These are phyloP conservation scores for Laticauda colubrina DNA, from an alignment of 2,113 vertebrate genomes.

Conservation along the genomic window DNA sequence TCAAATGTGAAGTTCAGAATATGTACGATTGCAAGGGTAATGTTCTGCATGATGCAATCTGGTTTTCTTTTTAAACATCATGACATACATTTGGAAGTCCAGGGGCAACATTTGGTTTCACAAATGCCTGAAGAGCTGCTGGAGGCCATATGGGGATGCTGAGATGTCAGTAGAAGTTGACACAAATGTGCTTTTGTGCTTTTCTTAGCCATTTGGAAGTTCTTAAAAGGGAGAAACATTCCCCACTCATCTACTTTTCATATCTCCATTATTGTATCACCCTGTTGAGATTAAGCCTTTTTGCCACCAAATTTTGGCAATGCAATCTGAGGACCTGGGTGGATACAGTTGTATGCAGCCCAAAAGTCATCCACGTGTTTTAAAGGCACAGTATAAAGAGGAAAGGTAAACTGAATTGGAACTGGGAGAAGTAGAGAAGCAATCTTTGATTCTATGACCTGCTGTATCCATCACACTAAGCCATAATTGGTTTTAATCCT, in stretches of 20 bases:
- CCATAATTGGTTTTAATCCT: background rate
- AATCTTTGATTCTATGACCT: background rate
- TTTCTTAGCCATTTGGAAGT: background rate
- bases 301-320: background rate
- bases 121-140: background rate
- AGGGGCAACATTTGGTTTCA: background rate
- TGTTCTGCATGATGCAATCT: background rate
- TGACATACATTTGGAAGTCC: background rate
- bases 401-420: background rate
- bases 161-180: background rate
- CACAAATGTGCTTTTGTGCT: background rate
- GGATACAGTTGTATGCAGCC: background rate
- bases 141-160: background rate
- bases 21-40: background rate
- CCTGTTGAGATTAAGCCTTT: background rate
- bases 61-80: background rate
- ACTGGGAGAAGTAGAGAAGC: background rate
- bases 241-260: background rate
- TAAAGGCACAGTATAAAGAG: background rate
- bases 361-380: background rate
- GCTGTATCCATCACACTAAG: background rate
- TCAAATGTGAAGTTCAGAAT: background rate
- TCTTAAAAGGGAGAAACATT: background rate
- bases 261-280: background rate
- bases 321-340: background rate